Conservation (phyloP, 2,888 invertebrate species). For the Automeris io region DNA sequence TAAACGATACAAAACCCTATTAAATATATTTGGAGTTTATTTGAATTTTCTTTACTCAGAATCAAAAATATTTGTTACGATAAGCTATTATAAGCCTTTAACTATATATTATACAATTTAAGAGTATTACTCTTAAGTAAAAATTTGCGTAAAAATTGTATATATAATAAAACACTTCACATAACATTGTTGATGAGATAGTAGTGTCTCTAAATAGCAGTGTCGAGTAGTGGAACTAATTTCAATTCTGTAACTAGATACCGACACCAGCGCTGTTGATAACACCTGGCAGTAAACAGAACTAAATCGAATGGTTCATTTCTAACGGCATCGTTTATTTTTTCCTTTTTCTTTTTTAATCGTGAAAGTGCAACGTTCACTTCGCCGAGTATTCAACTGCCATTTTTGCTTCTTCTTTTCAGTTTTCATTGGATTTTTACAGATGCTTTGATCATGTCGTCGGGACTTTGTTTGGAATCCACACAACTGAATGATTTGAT, state of each 20-base stretch:
- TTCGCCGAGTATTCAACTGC: constrained; percentile 63
- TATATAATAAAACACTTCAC: background rate
- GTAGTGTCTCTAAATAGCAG: constrained; percentile 49
- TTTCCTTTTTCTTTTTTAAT: constrained; percentile 62
- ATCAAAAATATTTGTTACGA: no score
- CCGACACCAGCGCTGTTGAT: constrained; percentile 42
- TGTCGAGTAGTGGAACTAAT: constrained; percentile 69
- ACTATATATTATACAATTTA: no score
- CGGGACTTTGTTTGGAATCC: constrained; percentile 6
- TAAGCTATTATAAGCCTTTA: no score
- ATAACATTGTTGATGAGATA: background rate
- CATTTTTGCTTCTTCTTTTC: constrained; percentile 64
- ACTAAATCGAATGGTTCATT: constrained; percentile 62
- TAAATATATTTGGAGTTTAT: no score
- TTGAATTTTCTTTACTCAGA: no score
- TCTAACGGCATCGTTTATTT: constrained; percentile 47
- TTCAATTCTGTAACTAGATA: constrained; percentile 15
- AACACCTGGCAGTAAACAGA: constrained; percentile 37
- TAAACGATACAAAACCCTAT: no score
- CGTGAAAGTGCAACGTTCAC: constrained; percentile 74
- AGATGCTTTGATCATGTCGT: constrained; percentile 63
- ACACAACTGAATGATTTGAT: constrained; percentile 1
- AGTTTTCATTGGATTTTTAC: constrained; percentile 60
- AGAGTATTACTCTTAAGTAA: no score
- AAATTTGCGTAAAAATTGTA: background rate